phyloP scores from a whole-genome alignment of 2,113 vertebrate species.

The Stomatorhinus ivindoensis region DNA sequence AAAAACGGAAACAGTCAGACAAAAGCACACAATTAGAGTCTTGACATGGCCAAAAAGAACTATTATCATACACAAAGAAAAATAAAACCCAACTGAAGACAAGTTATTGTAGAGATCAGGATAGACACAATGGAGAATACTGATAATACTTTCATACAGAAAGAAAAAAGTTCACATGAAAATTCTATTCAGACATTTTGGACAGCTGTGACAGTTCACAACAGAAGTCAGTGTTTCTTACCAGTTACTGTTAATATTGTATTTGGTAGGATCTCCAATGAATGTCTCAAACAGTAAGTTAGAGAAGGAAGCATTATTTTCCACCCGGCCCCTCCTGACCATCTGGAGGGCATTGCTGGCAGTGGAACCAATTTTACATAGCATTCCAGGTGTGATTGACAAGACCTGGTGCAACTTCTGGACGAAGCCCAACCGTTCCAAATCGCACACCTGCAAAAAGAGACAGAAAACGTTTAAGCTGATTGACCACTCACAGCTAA shows the following conservation, averaged over 20 bases:
- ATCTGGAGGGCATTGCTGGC: slow-evolving; percentile 30
- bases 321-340: slow-evolving; percentile 31
- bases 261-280: slow-evolving; percentile 53
- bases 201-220: neutral
- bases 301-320: slow-evolving; percentile 29
- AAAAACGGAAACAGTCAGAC: slow-evolving; percentile 21
- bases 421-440: slow-evolving; percentile 42
- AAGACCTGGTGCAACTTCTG: slow-evolving; percentile 31
- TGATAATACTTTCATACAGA: neutral
- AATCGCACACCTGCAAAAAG: slow-evolving; percentile 48
- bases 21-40: neutral
- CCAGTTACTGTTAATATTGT: slow-evolving; percentile 47
- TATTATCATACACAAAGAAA: neutral
- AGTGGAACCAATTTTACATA: slow-evolving; percentile 46
- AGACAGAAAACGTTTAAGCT: neutral
- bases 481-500: neutral
- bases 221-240: slow-evolving; percentile 24
- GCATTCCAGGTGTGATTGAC: slow-evolving; percentile 39
- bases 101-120: neutral
- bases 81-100: neutral
- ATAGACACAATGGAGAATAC: neutral
- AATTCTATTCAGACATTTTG: neutral
- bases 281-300: slow-evolving; percentile 44
- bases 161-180: neutral
- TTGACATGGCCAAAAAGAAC: neutral